phyloP scores from a whole-genome alignment of 2,888 invertebrate genomes.

The Pristionchus exspectatus region DNA sequence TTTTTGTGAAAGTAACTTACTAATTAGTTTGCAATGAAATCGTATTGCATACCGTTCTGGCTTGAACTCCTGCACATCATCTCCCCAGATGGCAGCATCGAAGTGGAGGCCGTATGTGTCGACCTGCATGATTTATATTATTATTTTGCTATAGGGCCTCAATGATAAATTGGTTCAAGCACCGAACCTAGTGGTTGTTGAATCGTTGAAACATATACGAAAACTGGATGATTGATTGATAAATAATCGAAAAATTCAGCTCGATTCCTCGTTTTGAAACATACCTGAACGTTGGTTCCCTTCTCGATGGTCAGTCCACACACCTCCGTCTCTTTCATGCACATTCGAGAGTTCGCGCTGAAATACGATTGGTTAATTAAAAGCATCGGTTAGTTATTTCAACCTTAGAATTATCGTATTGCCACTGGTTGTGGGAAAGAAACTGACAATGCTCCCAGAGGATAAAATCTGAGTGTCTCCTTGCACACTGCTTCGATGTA shows the following conservation, averaged over 20 bases:
- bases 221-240: not conserved
- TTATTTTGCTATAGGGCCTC: not conserved
- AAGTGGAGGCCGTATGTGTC: slow-evolving; percentile 28
- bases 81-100: slow-evolving; percentile 13
- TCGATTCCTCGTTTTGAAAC: not conserved
- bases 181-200: not conserved
- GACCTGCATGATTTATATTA: not conserved
- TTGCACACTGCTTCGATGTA: slow-evolving; percentile 48
- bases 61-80: slow-evolving; percentile 25
- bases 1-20: no score
- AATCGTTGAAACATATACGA: not conserved
- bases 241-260: not conserved
- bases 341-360: slow-evolving; percentile 45
- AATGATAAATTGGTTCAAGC: no score
- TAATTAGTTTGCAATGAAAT: no score
- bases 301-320: slow-evolving; percentile 60
- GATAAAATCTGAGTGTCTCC: slow-evolving; percentile 47
- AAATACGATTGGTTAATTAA: not conserved
- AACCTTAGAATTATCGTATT: no score
- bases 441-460: slow-evolving; percentile 21
- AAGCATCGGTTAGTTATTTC: no score
- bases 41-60: slow-evolving; percentile 53
- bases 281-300: slow-evolving; percentile 64
- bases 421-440: no score
- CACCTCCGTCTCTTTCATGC: slow-evolving; percentile 46